Evolutionary conservation across 2,797 vertebrate genomes (phyloP).

Genomic region (Cetoscarus ocellatus): DNA sequence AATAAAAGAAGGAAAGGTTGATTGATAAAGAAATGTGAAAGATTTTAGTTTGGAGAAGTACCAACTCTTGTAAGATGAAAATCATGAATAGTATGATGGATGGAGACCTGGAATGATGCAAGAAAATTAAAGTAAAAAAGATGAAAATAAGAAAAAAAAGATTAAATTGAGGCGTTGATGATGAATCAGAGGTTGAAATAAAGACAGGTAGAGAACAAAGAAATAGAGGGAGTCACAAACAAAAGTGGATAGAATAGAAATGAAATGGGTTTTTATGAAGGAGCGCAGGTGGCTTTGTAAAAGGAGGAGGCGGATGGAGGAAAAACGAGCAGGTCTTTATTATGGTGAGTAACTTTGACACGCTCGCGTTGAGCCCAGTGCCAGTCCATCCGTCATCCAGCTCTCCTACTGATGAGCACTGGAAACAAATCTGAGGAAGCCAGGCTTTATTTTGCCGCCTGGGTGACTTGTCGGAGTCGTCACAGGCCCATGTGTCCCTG

Average conservation of each 20-base stretch:
- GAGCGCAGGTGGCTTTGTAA: conserved; percentile 53
- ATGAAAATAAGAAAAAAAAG: background rate
- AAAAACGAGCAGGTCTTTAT: conserved; percentile 72
- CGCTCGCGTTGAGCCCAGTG: conserved; percentile 69
- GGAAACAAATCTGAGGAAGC: conserved; percentile 79
- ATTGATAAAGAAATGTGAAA: background rate
- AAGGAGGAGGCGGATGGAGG: conserved; percentile 37
- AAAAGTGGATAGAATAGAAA: conserved; percentile 14
- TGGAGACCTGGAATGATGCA: background rate
- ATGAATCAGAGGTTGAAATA: conserved; percentile 13
- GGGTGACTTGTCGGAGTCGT: conserved; percentile 78
- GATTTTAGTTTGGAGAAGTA: background rate
- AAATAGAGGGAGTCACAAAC: conserved; percentile 7
- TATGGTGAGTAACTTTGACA: conserved; percentile 78
- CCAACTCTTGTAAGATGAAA: background rate
- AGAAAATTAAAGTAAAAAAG: background rate
- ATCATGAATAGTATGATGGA: background rate
- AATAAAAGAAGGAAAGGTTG: background rate
- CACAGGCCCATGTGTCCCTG: conserved; percentile 67
- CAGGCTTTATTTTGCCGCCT: conserved; percentile 78
- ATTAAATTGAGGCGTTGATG: background rate
- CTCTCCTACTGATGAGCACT: conserved; percentile 79
- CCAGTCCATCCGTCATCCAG: conserved; percentile 82
- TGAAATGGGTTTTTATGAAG: conserved; percentile 50
- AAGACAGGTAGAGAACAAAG: conserved; percentile 1